These are phyloP conservation scores for Ormyrus rosae DNA, from an alignment of 2,888 invertebrate genomes.

Conservation along the genomic window DNA sequence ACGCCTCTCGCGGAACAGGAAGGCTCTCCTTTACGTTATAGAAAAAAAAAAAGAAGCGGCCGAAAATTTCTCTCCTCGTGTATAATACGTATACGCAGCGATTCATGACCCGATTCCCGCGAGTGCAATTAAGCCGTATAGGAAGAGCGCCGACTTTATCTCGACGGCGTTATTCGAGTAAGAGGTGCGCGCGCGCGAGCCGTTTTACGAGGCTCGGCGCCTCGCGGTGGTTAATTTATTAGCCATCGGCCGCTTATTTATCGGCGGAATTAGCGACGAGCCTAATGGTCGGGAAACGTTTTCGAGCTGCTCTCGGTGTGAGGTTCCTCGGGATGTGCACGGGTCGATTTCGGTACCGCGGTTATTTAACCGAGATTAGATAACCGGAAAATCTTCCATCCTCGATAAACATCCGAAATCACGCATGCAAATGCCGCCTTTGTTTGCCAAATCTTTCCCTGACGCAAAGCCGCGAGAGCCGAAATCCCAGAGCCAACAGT, in stretches of 20 bases:
- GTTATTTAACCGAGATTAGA: neutral
- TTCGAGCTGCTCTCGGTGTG: neutral
- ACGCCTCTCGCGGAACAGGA: slow-evolving; percentile 20
- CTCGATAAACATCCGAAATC: neutral
- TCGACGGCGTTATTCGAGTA: neutral
- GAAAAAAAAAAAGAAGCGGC: slow-evolving; percentile 1
- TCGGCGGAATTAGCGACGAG: slow-evolving; percentile 12
- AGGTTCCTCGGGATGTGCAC: neutral
- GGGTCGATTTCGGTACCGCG: neutral
- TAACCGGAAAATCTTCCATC: neutral
- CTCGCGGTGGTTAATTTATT: slow-evolving; percentile 34
- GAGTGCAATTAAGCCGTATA: slow-evolving; percentile 14
- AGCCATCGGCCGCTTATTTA: slow-evolving; percentile 19
- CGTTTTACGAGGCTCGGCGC: neutral
- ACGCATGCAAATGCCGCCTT: too few species aligned
- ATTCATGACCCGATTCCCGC: slow-evolving; percentile 21
- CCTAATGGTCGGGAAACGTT: neutral
- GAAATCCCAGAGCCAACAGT: too few species aligned
- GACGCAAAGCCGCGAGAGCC: too few species aligned
- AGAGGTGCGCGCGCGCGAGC: neutral
- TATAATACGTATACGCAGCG: slow-evolving; percentile 11
- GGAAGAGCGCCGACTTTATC: slow-evolving; percentile 4
- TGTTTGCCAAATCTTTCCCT: too few species aligned
- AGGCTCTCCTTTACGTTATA: neutral
- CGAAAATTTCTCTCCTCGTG: slow-evolving; percentile 37